A percentile compares a stretch with the other conserved stretches of the same genome.
phyloP scores from a whole-genome alignment of 1,140 invertebrate species.

The Leptopilina boulardi region DNA sequence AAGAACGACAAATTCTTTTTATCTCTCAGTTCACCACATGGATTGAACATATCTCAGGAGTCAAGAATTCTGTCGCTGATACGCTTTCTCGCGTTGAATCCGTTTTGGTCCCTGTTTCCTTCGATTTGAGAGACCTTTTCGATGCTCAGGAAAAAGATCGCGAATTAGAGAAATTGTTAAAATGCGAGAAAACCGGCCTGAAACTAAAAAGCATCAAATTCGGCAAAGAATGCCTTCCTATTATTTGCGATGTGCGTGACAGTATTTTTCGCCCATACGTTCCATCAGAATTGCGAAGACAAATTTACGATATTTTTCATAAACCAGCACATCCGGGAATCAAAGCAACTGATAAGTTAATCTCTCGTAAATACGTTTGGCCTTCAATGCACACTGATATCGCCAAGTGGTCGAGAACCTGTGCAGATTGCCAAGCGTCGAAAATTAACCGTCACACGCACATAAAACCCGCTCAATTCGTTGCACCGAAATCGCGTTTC shows the following conservation, averaged over 20 bases:
- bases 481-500: conserved; percentile 41
- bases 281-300: no score
- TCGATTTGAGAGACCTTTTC: no score
- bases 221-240: background rate
- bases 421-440: background rate
- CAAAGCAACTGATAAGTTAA: background rate
- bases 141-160: background rate
- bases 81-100: background rate
- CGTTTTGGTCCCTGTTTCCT: background rate
- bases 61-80: background rate
- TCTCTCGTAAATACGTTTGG: background rate
- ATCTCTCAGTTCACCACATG: background rate
- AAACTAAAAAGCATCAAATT: no score
- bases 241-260: no score
- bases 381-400: background rate
- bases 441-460: conserved; percentile 51
- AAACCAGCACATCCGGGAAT: no score
- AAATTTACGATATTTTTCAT: no score
- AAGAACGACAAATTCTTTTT: no score
- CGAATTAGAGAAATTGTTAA: no score
- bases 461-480: conserved; percentile 41
- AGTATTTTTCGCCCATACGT: no score
- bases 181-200: no score
- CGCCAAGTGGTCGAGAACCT: background rate
- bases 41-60: background rate